Conservation (phyloP, 2,888 invertebrate species). For the Amiota mariae region DNA sequence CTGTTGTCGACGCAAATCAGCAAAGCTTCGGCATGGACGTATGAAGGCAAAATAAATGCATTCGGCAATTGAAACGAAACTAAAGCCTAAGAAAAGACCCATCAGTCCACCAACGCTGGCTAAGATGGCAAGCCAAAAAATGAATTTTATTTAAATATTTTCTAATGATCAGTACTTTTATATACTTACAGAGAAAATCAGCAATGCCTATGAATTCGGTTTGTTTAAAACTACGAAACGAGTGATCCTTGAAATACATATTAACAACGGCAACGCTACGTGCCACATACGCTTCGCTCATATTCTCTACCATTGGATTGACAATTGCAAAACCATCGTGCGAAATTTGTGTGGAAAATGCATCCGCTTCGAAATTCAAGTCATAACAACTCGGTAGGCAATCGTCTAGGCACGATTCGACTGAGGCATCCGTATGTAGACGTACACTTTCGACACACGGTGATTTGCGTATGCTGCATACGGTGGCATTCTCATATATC, state of each 20-base stretch:
- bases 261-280: constrained; percentile 83
- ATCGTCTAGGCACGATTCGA: constrained; percentile 73
- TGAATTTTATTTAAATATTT: too few species aligned
- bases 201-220: constrained; percentile 86
- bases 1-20: constrained; percentile 44
- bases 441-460: constrained; percentile 73
- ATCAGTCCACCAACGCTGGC: constrained; percentile 87
- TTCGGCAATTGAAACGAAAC: constrained; percentile 85
- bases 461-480: constrained; percentile 82
- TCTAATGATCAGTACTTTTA: background rate
- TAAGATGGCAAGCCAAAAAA: constrained; percentile 71
- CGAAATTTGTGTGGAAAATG: constrained; percentile 77
- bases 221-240: constrained; percentile 82
- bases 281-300: constrained; percentile 54
- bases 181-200: constrained; percentile 84
- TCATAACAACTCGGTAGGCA: constrained; percentile 83
- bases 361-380: constrained; percentile 78
- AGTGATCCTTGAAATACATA: constrained; percentile 82
- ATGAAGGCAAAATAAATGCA: constrained; percentile 82
- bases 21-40: constrained; percentile 74
- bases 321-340: constrained; percentile 55
- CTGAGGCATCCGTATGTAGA: constrained; percentile 48
- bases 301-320: constrained; percentile 45
- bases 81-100: constrained; percentile 88
- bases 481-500: constrained; percentile 79